Evolutionary conservation across 2,888 invertebrate species (phyloP), one percentile per base, ranked within the genome.

Genomic region (Pogonocherus hispidulus): DNA sequence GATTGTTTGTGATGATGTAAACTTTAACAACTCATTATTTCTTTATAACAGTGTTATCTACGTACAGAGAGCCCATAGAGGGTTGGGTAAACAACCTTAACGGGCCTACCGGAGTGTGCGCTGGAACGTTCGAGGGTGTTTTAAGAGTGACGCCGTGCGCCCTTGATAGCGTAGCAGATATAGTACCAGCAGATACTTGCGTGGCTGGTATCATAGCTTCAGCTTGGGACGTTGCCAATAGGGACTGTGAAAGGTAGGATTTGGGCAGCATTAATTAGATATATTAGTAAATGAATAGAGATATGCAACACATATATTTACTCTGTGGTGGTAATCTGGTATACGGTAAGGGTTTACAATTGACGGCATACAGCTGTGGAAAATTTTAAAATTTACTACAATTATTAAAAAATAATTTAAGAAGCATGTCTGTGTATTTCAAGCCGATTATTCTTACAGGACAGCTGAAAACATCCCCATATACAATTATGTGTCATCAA

Each of bases 401-500:
- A n/a, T n/a, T n/a, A n/a, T n/a, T n/a, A n/a, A n/a, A n/a, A n/a
- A n/a, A n/a, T n/a, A n/a, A n/a, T n/a, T n/a, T n/a, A n/a, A n/a
- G n/a, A n/a, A n/a, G n/a, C n/a, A n/a, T n/a, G n/a, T n/a, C n/a
- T n/a, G n/a, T n/a, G n/a, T n/a, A n/a, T n/a, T n/a, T n/a, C n/a
- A n/a, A n/a, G n/a, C n/a, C n/a, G n/a, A n/a, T n/a, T n/a, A n/a
- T n/a, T n/a, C n/a, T 37, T 65, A 4, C 27, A 76, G 75, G 56
- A 70, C 55, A 5, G 22, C 69, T 2, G 71, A 76, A 27, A 75
- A 80, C 55, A 76, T 82, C 0, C 87, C 91, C 0, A 91, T 97
- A 49, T 97, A 93, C 87, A 97, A 97, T 86, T 95, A 92, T 83
- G 94, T 96, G 1, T 94, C 96, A 0, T 93, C 95, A 0, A 87